Percentiles rank a stretch among this genome's conserved stretches.
These are phyloP conservation scores for mouse (Mus musculus) DNA, from an alignment of 2,113 vertebrate genomes.

Conservation along the genomic window GRCm39 chr1:92756501-92757000, in stretches of 20 bases:
- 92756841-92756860: not conserved
- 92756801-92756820: no score
- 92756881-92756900: no score
- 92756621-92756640: not conserved
- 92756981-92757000: not conserved
- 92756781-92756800: rapidly evolving
- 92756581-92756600: not conserved
- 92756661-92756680: rapidly evolving
- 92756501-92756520: not conserved
- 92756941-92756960: not conserved
- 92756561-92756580: rapidly evolving
- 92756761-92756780: not conserved
- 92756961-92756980: rapidly evolving
- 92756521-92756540: not conserved
- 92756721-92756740: not conserved
- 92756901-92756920: not conserved
- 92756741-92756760: not conserved
- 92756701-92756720: not conserved
- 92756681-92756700: not conserved
- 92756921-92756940: not conserved
- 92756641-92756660: not conserved
- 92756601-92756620: rapidly evolving
- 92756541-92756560: rapidly evolving
- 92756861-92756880: no score
- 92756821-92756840: not conserved